Conservation (phyloP, 2,797 vertebrate genomes). For the Pseudochirops cupreus region DNA sequence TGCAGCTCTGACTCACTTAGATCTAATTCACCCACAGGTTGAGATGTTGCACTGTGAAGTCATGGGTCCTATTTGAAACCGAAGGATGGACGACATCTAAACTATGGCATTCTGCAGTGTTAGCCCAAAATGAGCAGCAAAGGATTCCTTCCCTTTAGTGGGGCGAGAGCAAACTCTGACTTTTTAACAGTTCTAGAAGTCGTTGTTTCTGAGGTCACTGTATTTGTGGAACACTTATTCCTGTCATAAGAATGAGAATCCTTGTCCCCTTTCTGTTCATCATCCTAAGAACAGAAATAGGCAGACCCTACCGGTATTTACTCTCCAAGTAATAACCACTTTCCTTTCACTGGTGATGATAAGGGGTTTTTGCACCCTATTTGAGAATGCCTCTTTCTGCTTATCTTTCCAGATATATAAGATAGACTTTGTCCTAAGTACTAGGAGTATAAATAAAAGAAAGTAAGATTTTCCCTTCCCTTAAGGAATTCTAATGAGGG, state of each 20-base stretch:
- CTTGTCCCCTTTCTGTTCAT: neutral
- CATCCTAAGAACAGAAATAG: neutral
- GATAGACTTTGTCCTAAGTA: neutral
- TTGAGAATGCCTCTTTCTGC: neutral
- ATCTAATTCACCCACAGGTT: no score
- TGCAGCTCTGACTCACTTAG: no score
- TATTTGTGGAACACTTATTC: fast-evolving
- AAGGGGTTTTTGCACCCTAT: neutral
- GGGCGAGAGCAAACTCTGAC: fast-evolving
- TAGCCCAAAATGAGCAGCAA: neutral
- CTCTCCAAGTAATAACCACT: neutral
- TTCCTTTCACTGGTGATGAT: no score
- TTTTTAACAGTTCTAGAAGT: neutral
- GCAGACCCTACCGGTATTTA: neutral
- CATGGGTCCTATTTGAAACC: no score
- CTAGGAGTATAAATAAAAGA: neutral
- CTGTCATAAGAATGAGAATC: fast-evolving
- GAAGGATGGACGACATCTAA: no score
- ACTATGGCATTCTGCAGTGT: neutral
- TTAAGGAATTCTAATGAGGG: neutral
- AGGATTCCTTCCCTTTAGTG: fast-evolving
- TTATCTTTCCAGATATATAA: neutral
- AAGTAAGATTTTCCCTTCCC: neutral
- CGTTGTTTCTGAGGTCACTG: neutral
- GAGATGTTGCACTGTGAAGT: no score